phyloP scores from a whole-genome alignment of 2,113 vertebrate genomes.

The Sitta europaea region DNA sequence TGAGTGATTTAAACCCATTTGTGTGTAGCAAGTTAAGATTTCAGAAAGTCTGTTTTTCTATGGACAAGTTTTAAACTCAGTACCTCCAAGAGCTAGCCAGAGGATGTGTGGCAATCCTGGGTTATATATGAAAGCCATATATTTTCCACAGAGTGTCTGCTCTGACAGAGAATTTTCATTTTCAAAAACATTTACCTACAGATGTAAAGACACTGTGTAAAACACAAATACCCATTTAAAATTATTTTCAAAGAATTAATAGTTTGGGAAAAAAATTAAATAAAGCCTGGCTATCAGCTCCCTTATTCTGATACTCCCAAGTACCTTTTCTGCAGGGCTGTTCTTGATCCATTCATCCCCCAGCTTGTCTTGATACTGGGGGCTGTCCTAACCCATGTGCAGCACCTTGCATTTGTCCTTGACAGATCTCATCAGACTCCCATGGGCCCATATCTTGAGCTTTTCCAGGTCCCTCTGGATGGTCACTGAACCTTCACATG shows the following conservation, averaged over 20 bases:
- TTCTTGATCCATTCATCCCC: background rate
- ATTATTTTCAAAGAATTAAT: background rate
- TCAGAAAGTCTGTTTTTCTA: background rate
- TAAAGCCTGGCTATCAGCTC: background rate
- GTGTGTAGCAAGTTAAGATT: background rate
- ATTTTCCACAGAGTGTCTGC: background rate
- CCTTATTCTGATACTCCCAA: background rate
- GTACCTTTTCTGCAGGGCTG: background rate
- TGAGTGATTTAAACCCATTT: background rate
- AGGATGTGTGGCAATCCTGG: background rate
- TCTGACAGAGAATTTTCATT: background rate
- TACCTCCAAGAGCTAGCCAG: background rate
- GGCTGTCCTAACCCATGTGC: background rate
- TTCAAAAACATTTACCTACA: background rate
- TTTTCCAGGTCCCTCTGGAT: background rate
- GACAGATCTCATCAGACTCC: background rate
- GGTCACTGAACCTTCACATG: background rate
- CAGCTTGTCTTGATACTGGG: background rate
- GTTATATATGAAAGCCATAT: accelerated
- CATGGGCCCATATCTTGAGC: accelerated
- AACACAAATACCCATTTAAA: background rate
- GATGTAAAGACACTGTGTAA: background rate
- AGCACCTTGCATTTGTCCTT: background rate
- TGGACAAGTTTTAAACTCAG: background rate
- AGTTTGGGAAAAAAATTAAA: background rate